A percentile compares a stretch with the other conserved stretches of the same genome.
These are phyloP conservation scores for Acronicta psi DNA, from an alignment of 2,888 invertebrate species.

Conservation along the genomic window DNA sequence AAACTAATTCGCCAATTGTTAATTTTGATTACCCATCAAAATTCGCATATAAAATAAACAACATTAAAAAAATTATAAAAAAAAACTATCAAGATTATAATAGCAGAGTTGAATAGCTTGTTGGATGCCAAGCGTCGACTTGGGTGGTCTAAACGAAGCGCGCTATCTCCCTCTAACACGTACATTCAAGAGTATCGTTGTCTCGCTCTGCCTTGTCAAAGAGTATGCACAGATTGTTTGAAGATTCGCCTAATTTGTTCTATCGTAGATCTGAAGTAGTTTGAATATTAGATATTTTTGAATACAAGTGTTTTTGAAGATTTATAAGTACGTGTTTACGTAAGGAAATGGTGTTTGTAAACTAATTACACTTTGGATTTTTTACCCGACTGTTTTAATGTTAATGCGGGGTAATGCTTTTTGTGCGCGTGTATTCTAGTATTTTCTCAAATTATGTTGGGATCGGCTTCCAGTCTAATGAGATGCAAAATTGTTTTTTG, in stretches of 20 bases:
- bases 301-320: slow-evolving; percentile 35
- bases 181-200: slow-evolving; percentile 24
- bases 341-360: background rate
- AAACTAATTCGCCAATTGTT: slow-evolving; percentile 28
- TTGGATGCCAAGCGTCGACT: slow-evolving; percentile 76
- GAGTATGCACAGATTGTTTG: slow-evolving; percentile 63
- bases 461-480: no score
- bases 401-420: background rate
- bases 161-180: slow-evolving; percentile 59
- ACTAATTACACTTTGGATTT: background rate
- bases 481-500: no score
- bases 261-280: slow-evolving; percentile 39
- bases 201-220: slow-evolving; percentile 69
- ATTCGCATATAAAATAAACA: slow-evolving; percentile 48
- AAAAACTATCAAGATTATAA: slow-evolving; percentile 78
- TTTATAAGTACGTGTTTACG: slow-evolving; percentile 25
- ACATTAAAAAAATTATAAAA: slow-evolving; percentile 53
- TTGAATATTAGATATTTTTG: slow-evolving; percentile 19
- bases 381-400: background rate
- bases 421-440: background rate
- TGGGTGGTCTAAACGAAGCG: slow-evolving; percentile 79
- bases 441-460: no score
- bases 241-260: slow-evolving; percentile 56
- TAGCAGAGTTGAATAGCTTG: slow-evolving; percentile 69
- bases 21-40: slow-evolving; percentile 45